Conservation (phyloP, 1,140 invertebrate genomes). For the Rhizoglyphus robini region DNA sequence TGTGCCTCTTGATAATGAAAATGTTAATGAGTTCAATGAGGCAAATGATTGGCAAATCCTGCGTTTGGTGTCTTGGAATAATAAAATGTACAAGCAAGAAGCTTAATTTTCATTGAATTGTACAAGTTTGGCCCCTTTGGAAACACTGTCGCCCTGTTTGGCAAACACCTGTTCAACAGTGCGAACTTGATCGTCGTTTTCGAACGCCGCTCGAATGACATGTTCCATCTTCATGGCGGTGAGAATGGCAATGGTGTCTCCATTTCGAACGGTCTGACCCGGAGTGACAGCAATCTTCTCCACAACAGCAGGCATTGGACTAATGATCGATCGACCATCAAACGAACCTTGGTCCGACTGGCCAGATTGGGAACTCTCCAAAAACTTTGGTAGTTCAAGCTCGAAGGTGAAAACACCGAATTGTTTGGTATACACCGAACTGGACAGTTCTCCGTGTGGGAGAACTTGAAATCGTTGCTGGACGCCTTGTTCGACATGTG, state of each 20-base stretch:
- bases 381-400: neutral
- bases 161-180: slow-evolving; percentile 56
- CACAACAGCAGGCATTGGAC: slow-evolving; percentile 90
- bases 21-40: too few relatives aligned
- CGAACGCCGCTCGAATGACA: slow-evolving; percentile 61
- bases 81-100: too few relatives aligned
- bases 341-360: neutral
- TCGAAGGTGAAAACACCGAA: neutral
- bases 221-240: slow-evolving; percentile 99
- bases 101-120: slow-evolving; percentile 28
- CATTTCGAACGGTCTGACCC: slow-evolving; percentile 61
- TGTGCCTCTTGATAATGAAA: too few relatives aligned
- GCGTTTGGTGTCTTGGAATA: too few relatives aligned
- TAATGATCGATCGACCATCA: slow-evolving; percentile 28
- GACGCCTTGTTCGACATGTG: too few relatives aligned
- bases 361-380: neutral
- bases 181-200: slow-evolving; percentile 37
- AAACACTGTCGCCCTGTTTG: slow-evolving; percentile 62
- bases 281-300: slow-evolving; percentile 71
- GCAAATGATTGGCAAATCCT: too few relatives aligned
- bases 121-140: slow-evolving; percentile 53
- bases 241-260: slow-evolving; percentile 72
- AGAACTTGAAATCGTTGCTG: neutral
- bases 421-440: neutral
- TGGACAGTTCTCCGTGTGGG: neutral